Percentiles rank a stretch among this genome's conserved stretches.
Evolutionary conservation across 1,140 invertebrate species (phyloP).

Genomic region (Oncopeltus fasciatus): DNA sequence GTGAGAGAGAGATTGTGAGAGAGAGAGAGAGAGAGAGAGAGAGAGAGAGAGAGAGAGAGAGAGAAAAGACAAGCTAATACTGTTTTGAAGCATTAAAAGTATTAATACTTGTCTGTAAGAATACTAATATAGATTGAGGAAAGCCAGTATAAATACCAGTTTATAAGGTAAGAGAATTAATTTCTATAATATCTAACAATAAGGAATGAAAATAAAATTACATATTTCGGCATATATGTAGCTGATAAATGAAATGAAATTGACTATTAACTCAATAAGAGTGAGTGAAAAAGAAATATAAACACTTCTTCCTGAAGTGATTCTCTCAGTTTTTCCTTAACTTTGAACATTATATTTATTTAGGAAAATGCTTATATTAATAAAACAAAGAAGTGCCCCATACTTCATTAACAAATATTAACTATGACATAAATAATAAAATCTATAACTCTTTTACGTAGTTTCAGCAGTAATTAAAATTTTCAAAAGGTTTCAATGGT

Average conservation of each 20-base stretch:
- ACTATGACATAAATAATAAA: constrained; percentile 2
- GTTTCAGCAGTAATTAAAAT: not conserved
- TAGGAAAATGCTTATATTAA: not conserved
- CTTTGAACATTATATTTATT: not conserved
- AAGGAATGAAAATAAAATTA: constrained; percentile 3
- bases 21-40: no score
- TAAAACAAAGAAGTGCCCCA: not conserved
- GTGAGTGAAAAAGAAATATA: not conserved
- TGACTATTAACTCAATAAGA: not conserved
- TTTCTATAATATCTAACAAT: constrained; percentile 8
- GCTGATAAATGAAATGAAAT: not conserved
- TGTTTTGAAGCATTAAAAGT: no score
- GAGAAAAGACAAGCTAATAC: no score
- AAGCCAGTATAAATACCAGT: no score
- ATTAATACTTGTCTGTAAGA: no score
- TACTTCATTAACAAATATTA: not conserved
- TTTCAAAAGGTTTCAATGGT: no score
- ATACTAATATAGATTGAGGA: no score
- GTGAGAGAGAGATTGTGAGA: no score
- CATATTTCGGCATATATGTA: constrained; percentile 7
- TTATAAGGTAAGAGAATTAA: not conserved
- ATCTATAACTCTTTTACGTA: not conserved
- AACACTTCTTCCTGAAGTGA: not conserved
- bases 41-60: no score
- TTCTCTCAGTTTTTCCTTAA: not conserved